phyloP scores from a whole-genome alignment of 2,888 invertebrate genomes.

The Agrotis segetum region DNA sequence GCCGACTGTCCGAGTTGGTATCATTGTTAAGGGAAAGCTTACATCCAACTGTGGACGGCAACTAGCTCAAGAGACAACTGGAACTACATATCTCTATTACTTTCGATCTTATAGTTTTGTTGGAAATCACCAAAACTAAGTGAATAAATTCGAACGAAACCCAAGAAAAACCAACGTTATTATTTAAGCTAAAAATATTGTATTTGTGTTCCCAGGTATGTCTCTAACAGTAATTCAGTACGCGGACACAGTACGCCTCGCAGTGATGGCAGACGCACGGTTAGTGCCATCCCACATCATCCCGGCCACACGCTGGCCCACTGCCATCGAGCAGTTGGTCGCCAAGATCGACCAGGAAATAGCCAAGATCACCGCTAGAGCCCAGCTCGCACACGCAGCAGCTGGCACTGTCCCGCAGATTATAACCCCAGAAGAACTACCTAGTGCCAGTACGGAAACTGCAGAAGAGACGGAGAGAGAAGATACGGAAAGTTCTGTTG shows the following conservation, averaged over 20 bases:
- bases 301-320: constrained; percentile 87
- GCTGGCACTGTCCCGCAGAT: constrained; percentile 69
- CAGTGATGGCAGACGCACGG: constrained; percentile 94
- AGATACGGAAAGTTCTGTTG: constrained; percentile 52
- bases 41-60: too few species aligned
- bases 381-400: constrained; percentile 41
- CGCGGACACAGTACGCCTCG: constrained; percentile 92
- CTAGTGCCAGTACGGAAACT: constrained; percentile 38
- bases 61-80: too few species aligned
- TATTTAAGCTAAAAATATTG: background rate
- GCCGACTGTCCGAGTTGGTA: too few species aligned
- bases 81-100: too few species aligned
- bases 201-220: constrained; percentile 90
- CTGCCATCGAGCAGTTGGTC: constrained; percentile 82
- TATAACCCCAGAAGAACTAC: constrained; percentile 66
- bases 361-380: constrained; percentile 80
- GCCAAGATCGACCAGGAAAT: constrained; percentile 83
- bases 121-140: too few species aligned
- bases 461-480: constrained; percentile 40
- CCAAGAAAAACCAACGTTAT: background rate
- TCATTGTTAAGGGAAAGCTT: too few species aligned
- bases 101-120: too few species aligned
- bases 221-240: constrained; percentile 94
- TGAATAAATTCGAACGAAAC: background rate
- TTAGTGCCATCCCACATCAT: constrained; percentile 92